Percentiles rank a stretch among this genome's conserved stretches.
Evolutionary conservation across 2,888 invertebrate species (phyloP).

Genomic region (Nemapogon koenigi): DNA sequence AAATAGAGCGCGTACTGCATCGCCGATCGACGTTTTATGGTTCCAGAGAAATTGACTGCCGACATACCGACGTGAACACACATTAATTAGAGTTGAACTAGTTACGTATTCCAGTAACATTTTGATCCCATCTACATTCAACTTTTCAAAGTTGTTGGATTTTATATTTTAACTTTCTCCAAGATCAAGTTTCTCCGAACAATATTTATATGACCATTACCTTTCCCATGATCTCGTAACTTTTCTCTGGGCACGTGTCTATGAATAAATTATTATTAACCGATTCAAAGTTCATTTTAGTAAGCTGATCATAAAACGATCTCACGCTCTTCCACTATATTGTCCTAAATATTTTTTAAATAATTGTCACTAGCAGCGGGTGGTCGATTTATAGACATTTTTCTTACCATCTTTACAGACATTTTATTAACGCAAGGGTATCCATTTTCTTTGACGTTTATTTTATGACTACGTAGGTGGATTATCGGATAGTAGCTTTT

Average conservation of each 20-base stretch:
- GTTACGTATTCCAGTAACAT: background rate
- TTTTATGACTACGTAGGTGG: constrained; percentile 28
- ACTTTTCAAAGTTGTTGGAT: constrained; percentile 7
- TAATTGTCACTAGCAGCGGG: constrained; percentile 24
- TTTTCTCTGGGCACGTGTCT: constrained; percentile 26
- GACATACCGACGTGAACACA: no score
- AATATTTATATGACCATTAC: constrained; percentile 21
- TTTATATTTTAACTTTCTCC: constrained; percentile 10
- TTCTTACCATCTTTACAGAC: constrained; percentile 16
- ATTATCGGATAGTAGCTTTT: constrained; percentile 22
- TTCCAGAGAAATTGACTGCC: no score
- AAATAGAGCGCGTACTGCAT: no score
- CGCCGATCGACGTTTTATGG: no score
- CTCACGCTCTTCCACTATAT: constrained; percentile 3
- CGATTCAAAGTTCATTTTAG: background rate
- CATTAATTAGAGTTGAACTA: no score
- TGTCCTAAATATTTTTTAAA: constrained; percentile 17
- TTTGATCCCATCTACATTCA: constrained; percentile 5
- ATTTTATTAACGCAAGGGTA: constrained; percentile 13
- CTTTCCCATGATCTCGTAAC: constrained; percentile 25
- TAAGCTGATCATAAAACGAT: constrained; percentile 9
- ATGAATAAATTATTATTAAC: constrained; percentile 25
- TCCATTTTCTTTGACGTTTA: constrained; percentile 13
- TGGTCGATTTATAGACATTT: constrained; percentile 23
- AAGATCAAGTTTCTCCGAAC: constrained; percentile 9